Evolutionary conservation across 2,888 invertebrate genomes (phyloP).

Genomic region (Nymphalis polychloros): DNA sequence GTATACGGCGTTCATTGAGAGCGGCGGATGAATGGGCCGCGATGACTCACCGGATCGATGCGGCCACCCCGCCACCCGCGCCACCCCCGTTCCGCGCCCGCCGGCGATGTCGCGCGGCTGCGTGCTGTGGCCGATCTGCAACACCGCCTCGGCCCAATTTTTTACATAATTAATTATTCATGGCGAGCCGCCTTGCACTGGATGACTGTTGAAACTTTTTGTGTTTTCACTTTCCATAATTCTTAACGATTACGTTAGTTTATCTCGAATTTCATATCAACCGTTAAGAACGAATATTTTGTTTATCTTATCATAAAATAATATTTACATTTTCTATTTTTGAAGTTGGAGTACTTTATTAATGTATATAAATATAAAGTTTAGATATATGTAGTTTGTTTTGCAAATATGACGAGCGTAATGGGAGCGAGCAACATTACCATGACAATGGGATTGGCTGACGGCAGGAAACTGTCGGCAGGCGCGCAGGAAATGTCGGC

Average conservation of each 20-base stretch:
- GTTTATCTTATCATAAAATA: too few relatives aligned
- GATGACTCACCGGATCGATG: conserved; percentile 79
- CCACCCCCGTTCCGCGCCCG: conserved; percentile 36
- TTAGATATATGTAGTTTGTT: neutral
- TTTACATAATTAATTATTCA: conserved; percentile 43
- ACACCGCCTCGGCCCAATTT: conserved; percentile 41
- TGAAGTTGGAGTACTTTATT: too few relatives aligned
- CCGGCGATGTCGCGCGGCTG: conserved; percentile 37
- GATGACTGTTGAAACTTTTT: neutral
- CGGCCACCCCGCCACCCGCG: conserved; percentile 41
- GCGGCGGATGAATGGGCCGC: conserved; percentile 76
- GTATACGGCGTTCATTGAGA: conserved; percentile 73
- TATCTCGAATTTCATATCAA: neutral
- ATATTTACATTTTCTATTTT: too few relatives aligned
- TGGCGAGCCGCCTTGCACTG: conserved; percentile 21
- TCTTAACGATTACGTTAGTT: neutral
- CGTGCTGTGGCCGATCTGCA: conserved; percentile 37
- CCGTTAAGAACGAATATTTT: neutral
- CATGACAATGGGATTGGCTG: conserved; percentile 52
- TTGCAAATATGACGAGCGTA: conserved; percentile 47
- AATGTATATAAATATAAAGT: neutral
- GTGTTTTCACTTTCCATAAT: conserved; percentile 15
- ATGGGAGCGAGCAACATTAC: conserved; percentile 60
- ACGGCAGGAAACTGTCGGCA: conserved; percentile 45
- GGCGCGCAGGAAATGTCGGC: conserved; percentile 42